These are phyloP conservation scores for Polietes domitor DNA, from an alignment of 2,888 invertebrate genomes.

Conservation along the genomic window DNA sequence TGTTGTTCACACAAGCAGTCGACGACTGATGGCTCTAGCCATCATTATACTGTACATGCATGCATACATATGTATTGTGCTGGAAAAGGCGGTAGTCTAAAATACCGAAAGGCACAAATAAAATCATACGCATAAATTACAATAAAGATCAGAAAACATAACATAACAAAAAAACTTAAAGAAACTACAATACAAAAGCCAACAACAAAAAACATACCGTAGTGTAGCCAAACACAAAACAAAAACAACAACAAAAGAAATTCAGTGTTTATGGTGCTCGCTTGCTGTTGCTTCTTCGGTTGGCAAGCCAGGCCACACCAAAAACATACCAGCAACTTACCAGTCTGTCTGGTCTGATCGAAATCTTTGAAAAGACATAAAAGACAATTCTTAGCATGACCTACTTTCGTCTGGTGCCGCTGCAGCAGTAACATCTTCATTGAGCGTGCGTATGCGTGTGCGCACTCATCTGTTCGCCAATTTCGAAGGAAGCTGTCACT, in stretches of 20 bases:
- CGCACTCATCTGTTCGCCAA: not conserved
- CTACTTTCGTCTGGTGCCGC: conserved; percentile 12
- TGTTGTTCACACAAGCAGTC: not conserved
- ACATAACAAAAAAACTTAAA: not conserved
- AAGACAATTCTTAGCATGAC: conserved; percentile 42
- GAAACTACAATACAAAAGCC: conserved; percentile 9
- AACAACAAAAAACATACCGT: not conserved
- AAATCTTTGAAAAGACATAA: not conserved
- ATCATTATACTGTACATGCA: no score
- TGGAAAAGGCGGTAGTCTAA: conserved; percentile 29
- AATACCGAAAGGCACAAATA: not conserved
- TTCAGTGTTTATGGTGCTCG: not conserved
- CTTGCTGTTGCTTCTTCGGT: not conserved
- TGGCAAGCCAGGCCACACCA: not conserved
- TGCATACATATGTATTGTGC: not conserved
- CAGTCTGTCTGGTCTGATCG: not conserved
- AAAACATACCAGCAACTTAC: not conserved
- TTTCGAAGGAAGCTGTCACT: not conserved
- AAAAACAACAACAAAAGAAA: conserved; percentile 11
- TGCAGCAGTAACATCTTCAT: not conserved
- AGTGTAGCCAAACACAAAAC: conserved; percentile 6
- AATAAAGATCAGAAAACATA: conserved; percentile 13
- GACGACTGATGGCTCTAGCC: not conserved
- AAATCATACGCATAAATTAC: conserved; percentile 41
- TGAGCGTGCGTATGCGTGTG: not conserved